Evolutionary conservation across 2,888 invertebrate species (phyloP), one percentile per base, ranked within the genome.

Genomic region (Dusona sp.): DNA sequence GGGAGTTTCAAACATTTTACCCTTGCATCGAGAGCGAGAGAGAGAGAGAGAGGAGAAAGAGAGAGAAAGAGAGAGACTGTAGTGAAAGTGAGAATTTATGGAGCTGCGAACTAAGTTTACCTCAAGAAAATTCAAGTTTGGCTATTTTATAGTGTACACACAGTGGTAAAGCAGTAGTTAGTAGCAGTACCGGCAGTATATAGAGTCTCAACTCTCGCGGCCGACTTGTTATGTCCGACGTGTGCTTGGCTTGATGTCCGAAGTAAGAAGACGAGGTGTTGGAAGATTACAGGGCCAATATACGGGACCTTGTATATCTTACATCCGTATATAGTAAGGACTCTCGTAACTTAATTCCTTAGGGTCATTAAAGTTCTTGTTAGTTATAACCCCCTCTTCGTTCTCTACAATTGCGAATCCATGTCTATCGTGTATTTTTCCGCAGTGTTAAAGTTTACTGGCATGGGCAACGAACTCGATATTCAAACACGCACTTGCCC

Each of bases 211-310:
- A 67, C 36, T 48, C 45, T 33, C 57, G 36, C 33, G n/a, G 36
- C 54, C 36, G 45, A 54, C 54, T 57, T 57, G 79, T 67, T 67
- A 68, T 22, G 74, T 68, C 73, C 45, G 77, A 78, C 67, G 48
- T 73, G 61, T 61, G 78, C 67, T 73, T 38, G 68, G 73, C 81
- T 78, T 57, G 84, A 67, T 81, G 61, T 81, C 81, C 67, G 80
- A 68, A 38, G 78, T 57, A 74, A 77, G 86, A 78, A 68, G 78
- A 80, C 82, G 78, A 86, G 80, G 78, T 70, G 81, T 74, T 81
- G 80, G 54, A 68, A 84, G 83, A 81, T 80, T 86, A 80, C 61
- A 86, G 83, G 83, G 79, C 75, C 79, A 79, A 79, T 75, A 82
- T 75, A 64, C 45, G 25, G 57, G 16, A 51, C 42, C 38, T 74